These are phyloP conservation scores for Saturnia japonica DNA, from an alignment of 2,888 invertebrate species.

Conservation along the genomic window DNA sequence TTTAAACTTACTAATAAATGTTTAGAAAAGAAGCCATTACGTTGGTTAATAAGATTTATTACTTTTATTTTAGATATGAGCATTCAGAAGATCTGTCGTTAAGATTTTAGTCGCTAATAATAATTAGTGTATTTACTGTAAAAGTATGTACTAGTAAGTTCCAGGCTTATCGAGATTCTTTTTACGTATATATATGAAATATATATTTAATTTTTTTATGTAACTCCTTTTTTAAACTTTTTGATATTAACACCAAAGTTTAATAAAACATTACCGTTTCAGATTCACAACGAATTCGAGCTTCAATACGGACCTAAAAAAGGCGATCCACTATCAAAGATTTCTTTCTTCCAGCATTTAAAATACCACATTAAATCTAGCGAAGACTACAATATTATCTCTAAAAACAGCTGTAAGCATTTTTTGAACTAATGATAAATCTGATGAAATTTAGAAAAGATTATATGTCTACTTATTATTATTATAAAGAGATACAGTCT, in stretches of 20 bases:
- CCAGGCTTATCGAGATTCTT: no score
- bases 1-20: no score
- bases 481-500: no score
- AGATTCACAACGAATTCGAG: slow-evolving; percentile 76
- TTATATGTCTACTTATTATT: no score
- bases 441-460: neutral
- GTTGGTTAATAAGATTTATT: no score
- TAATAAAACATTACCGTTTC: slow-evolving; percentile 20
- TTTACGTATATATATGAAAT: no score
- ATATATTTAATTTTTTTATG: neutral
- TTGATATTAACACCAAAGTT: neutral
- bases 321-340: slow-evolving; percentile 75
- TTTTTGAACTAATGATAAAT: neutral
- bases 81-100: no score
- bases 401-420: slow-evolving; percentile 75
- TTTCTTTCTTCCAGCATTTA: slow-evolving; percentile 73
- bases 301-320: slow-evolving; percentile 84
- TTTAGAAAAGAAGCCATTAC: no score
- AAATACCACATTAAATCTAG: slow-evolving; percentile 60
- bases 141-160: no score
- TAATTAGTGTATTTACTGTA: no score
- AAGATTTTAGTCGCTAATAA: no score
- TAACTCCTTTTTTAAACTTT: neutral
- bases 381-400: slow-evolving; percentile 71
- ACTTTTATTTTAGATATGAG: no score